Base-by-base conservation (phyloP, 1,140 invertebrate species). In the Zophobas atratus region DNA sequence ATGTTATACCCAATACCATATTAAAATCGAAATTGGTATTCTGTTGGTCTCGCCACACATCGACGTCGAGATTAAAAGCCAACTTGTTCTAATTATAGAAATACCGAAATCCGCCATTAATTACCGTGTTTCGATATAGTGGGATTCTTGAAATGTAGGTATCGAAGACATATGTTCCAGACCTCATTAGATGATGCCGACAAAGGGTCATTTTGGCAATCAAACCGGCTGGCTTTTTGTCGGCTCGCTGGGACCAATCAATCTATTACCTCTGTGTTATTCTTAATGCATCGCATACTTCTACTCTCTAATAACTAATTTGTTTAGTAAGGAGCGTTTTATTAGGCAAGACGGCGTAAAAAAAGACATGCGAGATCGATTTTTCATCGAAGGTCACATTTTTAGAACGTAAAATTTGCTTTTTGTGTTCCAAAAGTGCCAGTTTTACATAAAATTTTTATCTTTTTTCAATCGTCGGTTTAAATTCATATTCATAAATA, bases 91-190 rank as follows among this genome's bases (percentile, higher is more conserved):
- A 75, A 75, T 75, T 75, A 75, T 75, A 60, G 55, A 75, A 75
- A 75, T 75, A 75, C 72, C 72, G 43, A 75, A 75, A 75, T 53
- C 49, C 41, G 53, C 41, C 41, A 55, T 53, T 75, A 55, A 75
- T 75, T 75, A 75, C 53, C 39, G 51, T 46, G 51, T 56, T 56
- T 60, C 72, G 55, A 75, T 75, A 75, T 75, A 32, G 72, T 75
- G 36, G 55, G 36, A 75, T 75, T 75, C 72, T 46, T 75, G 51
- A 75, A 75, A 75, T 75, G 60, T 67, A 67, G 60, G 51, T 75
- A 75, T 75, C 72, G 72, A 60, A 60, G 72, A 75, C 72, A 75
- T 75, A 75, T 75, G 72, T 75, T 75, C 72, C 8, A 34, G 72
- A 35, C 53, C 72, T 75, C 72, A 75, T 75, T 75, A 75, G 55